Percentiles rank a stretch among this genome's conserved stretches.
Evolutionary conservation across 2,888 invertebrate species (phyloP).

Genomic region (Bembecia ichneumoniformis): DNA sequence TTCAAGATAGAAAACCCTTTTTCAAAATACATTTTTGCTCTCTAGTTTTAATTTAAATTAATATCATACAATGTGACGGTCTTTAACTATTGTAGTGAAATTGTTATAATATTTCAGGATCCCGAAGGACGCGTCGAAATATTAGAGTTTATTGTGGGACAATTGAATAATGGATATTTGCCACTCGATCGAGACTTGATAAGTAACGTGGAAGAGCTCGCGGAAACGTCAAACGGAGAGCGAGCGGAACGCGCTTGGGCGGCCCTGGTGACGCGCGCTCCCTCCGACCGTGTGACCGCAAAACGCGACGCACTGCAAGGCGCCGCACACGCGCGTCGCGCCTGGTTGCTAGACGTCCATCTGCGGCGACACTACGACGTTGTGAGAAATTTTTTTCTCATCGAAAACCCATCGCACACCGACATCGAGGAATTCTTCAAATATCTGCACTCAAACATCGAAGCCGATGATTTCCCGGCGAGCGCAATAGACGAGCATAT

Average conservation of each 20-base stretch:
- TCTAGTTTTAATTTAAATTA: too few species aligned
- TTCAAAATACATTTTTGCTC: too few species aligned
- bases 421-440: conserved; percentile 55
- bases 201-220: conserved; percentile 30
- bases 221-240: conserved; percentile 31
- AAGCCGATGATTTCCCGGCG: conserved; percentile 19
- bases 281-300: conserved; percentile 4
- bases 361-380: conserved; percentile 29
- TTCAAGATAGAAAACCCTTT: too few species aligned
- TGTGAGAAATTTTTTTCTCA: conserved; percentile 37
- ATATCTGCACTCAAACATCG: conserved; percentile 31
- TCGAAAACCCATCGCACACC: conserved; percentile 29
- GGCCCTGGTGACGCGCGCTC: conserved; percentile 25
- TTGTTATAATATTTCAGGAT: conserved; percentile 30
- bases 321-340: conserved; percentile 33
- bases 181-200: conserved; percentile 47
- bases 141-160: conserved; percentile 51
- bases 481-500: conserved; percentile 25
- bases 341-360: conserved; percentile 37
- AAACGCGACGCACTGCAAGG: conserved; percentile 5
- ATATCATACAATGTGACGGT: too few species aligned
- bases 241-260: conserved; percentile 53
- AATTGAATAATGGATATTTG: conserved; percentile 43
- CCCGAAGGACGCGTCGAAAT: conserved; percentile 42
- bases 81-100: too few species aligned